Percentiles rank a stretch among this genome's conserved stretches.
Conservation (phyloP, 2,888 invertebrate species). For the Entomobrya multifasciata region DNA sequence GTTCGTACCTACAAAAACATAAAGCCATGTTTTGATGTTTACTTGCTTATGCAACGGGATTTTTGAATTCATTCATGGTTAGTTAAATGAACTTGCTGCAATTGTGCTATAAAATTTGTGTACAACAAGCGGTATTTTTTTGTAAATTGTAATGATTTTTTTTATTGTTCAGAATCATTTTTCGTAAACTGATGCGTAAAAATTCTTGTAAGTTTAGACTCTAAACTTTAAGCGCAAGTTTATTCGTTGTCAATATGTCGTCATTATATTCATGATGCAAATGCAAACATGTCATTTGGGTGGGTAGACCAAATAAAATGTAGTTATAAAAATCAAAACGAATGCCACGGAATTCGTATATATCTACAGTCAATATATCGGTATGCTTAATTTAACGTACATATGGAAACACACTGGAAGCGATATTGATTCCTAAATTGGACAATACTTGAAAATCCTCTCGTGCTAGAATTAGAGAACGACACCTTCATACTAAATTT, state of each 20-base stretch:
- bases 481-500: not conserved
- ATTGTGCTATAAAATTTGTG: not conserved
- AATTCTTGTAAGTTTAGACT: not conserved
- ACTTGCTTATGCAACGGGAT: constrained; percentile 65
- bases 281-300: too few species aligned
- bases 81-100: constrained; percentile 36
- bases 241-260: too few species aligned
- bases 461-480: not conserved
- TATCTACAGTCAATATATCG: too few species aligned
- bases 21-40: too few species aligned
- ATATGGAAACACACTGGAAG: too few species aligned
- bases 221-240: not conserved
- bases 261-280: too few species aligned
- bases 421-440: too few species aligned
- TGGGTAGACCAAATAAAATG: too few species aligned
- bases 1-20: not conserved
- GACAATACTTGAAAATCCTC: not conserved
- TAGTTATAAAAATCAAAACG: too few species aligned
- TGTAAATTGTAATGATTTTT: not conserved
- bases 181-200: not conserved
- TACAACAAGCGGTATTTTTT: not conserved
- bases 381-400: too few species aligned
- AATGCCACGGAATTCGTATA: too few species aligned
- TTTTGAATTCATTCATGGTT: constrained; percentile 16
- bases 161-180: not conserved